Conservation (phyloP, 2,888 invertebrate genomes). For the Vesta saturnalis region DNA sequence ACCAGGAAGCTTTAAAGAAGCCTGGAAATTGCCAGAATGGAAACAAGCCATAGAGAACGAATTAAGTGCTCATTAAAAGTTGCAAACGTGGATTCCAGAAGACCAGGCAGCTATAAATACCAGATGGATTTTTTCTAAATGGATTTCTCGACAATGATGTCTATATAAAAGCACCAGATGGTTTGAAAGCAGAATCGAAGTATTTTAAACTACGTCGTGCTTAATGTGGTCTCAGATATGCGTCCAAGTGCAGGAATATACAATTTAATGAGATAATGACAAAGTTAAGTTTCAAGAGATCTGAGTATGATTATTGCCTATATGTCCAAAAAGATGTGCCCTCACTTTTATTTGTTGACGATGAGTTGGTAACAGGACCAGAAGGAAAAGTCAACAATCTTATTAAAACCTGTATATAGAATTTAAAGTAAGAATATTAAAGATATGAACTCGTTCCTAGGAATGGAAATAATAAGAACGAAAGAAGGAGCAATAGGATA, state of each 20-base stretch:
- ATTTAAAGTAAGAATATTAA: constrained; percentile 16
- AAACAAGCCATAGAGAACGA: background rate
- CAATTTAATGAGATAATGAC: constrained; percentile 22
- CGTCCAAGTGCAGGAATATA: constrained; percentile 20
- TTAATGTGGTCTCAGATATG: constrained; percentile 11
- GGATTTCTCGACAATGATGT: constrained; percentile 21
- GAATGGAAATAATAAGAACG: constrained; percentile 28
- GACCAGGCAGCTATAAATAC: no score
- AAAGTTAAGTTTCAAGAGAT: constrained; percentile 17
- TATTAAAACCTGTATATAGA: background rate
- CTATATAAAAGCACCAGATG: constrained; percentile 21
- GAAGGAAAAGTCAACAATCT: background rate
- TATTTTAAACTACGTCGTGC: no score
- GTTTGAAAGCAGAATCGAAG: background rate
- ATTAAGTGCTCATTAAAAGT: no score
- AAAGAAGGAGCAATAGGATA: no score
- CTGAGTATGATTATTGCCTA: no score
- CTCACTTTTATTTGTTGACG: no score
- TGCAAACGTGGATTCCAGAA: constrained; percentile 14
- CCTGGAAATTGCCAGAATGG: background rate
- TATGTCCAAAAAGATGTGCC: constrained; percentile 7
- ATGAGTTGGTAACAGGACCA: no score
- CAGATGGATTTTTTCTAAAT: no score
- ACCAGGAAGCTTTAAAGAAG: background rate
- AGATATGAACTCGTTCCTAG: constrained; percentile 20